phyloP scores from a whole-genome alignment of 2,797 vertebrate species.

The Gephyroberyx darwinii region DNA sequence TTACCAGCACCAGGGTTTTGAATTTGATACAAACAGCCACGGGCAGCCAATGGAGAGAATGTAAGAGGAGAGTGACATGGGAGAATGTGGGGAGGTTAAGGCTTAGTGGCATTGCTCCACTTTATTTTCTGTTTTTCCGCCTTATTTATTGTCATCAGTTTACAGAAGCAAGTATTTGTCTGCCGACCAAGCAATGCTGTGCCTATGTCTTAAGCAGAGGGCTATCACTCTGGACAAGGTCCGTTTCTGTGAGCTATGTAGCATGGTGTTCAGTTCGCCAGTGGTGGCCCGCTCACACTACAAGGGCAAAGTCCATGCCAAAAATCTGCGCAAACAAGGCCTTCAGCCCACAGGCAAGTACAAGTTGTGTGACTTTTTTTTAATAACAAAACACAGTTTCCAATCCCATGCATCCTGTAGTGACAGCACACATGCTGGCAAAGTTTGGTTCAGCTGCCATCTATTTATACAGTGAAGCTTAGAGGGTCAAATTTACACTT shows the following conservation, averaged over 20 bases:
- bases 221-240: constrained; percentile 72
- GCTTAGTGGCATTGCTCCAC: not conserved
- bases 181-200: not conserved
- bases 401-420: not conserved
- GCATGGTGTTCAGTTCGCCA: constrained; percentile 84
- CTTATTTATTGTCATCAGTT: not conserved
- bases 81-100: not conserved
- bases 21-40: not conserved
- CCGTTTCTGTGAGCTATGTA: constrained; percentile 85
- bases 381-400: too few relatives aligned
- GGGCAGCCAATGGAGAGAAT: not conserved
- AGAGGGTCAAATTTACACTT: not conserved
- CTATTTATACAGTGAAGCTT: not conserved
- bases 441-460: not conserved
- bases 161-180: not conserved
- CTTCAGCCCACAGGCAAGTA: constrained; percentile 60
- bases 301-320: constrained; percentile 84
- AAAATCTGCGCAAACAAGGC: constrained; percentile 80
- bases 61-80: not conserved
- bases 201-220: constrained; percentile 61
- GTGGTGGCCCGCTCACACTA: constrained; percentile 85
- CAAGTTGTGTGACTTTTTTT: not conserved
- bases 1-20: not conserved
- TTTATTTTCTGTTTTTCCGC: not conserved
- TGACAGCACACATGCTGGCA: not conserved